Base-by-base conservation (phyloP, 2,888 invertebrate genomes). In the Philereme transversata region DNA sequence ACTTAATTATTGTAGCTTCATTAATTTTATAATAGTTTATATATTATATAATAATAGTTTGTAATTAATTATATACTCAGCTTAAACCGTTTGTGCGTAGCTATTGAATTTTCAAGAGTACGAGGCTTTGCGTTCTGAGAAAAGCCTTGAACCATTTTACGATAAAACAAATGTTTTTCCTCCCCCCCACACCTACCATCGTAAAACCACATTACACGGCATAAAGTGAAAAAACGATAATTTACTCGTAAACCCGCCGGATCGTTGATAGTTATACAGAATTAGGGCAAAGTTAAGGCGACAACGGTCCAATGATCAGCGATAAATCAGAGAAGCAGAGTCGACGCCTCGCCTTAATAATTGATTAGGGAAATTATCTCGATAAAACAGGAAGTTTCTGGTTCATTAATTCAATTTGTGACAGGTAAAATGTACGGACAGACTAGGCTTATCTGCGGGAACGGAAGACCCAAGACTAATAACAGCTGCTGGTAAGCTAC, bases 251-350 rank as follows among this genome's bases (percentile, higher is more conserved):
- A 68, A 71, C 59, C 61, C 62, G 50, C 52, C 44, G 51, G 63
- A 63, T 49, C 62, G 55, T 57, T 62, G 63, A 63, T 49, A 62
- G 55, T 57, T 62, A 65, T 65, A 67, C 63, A 62, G 51, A 62
- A 65, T 58, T 46, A 59, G 51, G 60, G 55, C 40, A 61, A 68
- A 68, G 61, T 68, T 65, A 61, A 63, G 52, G 57, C 63, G 57
- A 66, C 71, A 67, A 63, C 68, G 64, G 61, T 59, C 65, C 62
- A 54, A 60, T 67, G 68, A 74, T 72, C 65, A 66, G 61, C 65
- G 67, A 74, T 71, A 70, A 73, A 69, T 67, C 66, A 56, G 51
- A 46, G 45, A 43, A 43, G 47, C 62, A 51, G 47, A 43, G 59
- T 60, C 47, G 45, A 57, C 41, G 50, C 57, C 53, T 52, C 52